These are phyloP conservation scores for Sarcophaga peregrina DNA, from an alignment of 1,140 invertebrate species.

Conservation along the genomic window DNA sequence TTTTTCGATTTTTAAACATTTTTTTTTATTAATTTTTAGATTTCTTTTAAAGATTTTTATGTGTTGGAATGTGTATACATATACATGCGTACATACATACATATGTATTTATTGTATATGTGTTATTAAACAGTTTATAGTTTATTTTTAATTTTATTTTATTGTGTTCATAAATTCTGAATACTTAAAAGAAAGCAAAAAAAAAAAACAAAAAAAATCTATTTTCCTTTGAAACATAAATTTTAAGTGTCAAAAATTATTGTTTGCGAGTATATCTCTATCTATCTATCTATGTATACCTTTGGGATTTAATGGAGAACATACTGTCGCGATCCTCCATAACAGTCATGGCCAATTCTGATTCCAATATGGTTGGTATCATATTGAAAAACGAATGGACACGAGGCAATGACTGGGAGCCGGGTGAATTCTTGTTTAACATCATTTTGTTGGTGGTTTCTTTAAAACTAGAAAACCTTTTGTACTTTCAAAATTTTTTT, in stretches of 20 bases:
- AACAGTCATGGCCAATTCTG: slow-evolving; percentile 62
- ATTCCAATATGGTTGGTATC: slow-evolving; percentile 63
- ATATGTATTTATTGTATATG: not conserved
- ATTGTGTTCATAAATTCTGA: not conserved
- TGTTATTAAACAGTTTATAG: not conserved
- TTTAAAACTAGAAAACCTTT: too few species aligned
- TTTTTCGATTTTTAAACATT: too few species aligned
- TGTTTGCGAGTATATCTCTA: too few species aligned
- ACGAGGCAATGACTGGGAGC: slow-evolving; percentile 62
- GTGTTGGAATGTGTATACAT: too few species aligned
- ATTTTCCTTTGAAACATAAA: too few species aligned
- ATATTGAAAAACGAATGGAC: slow-evolving; percentile 65
- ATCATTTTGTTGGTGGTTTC: slow-evolving; percentile 55
- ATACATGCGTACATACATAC: too few species aligned
- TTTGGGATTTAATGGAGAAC: slow-evolving; percentile 64
- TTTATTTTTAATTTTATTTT: not conserved
- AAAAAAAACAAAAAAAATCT: too few species aligned
- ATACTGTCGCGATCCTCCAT: slow-evolving; percentile 61
- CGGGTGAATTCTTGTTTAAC: slow-evolving; percentile 61
- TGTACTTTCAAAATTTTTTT: slow-evolving; percentile 7
- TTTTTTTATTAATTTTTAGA: too few species aligned
- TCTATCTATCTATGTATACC: slow-evolving; percentile 46
- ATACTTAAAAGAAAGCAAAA: too few species aligned
- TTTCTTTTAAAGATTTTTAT: too few species aligned
- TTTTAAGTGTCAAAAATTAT: too few species aligned